These are phyloP conservation scores for Tenualosa thibaudeaui DNA, from an alignment of 2,797 vertebrate species.

Conservation along the genomic window DNA sequence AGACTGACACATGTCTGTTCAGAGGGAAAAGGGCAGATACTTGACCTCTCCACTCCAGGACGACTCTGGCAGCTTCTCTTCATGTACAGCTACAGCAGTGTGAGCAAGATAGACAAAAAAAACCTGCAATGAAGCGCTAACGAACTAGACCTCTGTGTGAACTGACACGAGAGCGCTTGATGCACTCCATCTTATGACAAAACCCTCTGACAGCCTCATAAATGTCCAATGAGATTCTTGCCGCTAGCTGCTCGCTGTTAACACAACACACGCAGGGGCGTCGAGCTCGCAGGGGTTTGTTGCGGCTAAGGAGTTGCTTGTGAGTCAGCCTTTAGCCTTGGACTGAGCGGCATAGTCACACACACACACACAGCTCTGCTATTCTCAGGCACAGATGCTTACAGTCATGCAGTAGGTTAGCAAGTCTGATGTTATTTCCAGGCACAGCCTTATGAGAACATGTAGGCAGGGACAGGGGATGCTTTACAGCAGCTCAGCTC, in stretches of 20 bases:
- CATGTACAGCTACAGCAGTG: neutral
- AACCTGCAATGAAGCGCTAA: constrained; percentile 1
- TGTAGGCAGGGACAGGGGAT: neutral
- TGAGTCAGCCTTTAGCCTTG: neutral
- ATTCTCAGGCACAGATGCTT: neutral
- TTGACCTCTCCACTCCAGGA: neutral
- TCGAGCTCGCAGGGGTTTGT: neutral
- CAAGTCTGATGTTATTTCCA: neutral
- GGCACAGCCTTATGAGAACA: neutral
- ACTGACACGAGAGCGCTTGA: constrained; percentile 20
- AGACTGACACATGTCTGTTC: constrained; percentile 2
- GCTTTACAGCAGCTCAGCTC: neutral
- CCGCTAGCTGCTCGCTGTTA: neutral
- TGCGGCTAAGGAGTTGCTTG: constrained; percentile 9
- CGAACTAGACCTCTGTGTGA: constrained; percentile 23
- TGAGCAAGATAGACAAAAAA: neutral
- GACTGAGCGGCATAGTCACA: neutral
- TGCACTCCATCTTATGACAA: constrained; percentile 21
- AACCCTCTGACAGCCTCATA: constrained; percentile 23
- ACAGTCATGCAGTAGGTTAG: neutral
- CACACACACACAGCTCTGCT: neutral
- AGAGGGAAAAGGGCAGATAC: neutral
- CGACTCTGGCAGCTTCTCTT: neutral
- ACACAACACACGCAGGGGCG: neutral
- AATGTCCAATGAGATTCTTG: constrained; percentile 26